phyloP scores from a whole-genome alignment of 2,113 vertebrate genomes.

The Myotis davidii region DNA sequence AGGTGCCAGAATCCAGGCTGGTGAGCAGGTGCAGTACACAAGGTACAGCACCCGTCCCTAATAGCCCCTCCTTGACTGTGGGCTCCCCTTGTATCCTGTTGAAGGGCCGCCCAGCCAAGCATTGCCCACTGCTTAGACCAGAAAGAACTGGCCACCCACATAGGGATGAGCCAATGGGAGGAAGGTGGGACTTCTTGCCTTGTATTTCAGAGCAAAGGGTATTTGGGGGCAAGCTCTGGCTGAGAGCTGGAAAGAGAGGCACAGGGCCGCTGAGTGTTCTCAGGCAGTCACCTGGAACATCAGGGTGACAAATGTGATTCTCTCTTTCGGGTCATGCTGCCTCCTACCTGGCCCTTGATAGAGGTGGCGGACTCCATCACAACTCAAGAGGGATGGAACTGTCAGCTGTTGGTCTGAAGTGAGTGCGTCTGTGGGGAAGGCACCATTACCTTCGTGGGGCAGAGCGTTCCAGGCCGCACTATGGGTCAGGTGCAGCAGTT shows the following conservation, averaged over 20 bases:
- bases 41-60: not conserved
- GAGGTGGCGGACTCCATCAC: not conserved
- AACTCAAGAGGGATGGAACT: not conserved
- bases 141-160: not conserved
- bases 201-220: not conserved
- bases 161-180: not conserved
- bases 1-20: not conserved
- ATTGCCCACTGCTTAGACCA: not conserved
- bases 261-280: not conserved
- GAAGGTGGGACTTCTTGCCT: not conserved
- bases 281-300: not conserved
- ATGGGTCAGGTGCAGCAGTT: not conserved
- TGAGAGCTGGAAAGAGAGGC: no score
- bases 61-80: not conserved
- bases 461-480: accelerated
- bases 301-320: not conserved
- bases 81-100: not conserved
- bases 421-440: not conserved
- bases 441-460: not conserved
- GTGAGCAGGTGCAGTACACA: not conserved
- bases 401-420: not conserved
- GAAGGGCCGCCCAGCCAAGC: not conserved
- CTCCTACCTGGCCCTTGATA: not conserved
- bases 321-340: no score
- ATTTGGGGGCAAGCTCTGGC: not conserved